Percentiles rank a stretch among this genome's conserved stretches.
Evolutionary conservation across 1,140 invertebrate genomes (phyloP).

Genomic region (Tetramorium alpestre): DNA sequence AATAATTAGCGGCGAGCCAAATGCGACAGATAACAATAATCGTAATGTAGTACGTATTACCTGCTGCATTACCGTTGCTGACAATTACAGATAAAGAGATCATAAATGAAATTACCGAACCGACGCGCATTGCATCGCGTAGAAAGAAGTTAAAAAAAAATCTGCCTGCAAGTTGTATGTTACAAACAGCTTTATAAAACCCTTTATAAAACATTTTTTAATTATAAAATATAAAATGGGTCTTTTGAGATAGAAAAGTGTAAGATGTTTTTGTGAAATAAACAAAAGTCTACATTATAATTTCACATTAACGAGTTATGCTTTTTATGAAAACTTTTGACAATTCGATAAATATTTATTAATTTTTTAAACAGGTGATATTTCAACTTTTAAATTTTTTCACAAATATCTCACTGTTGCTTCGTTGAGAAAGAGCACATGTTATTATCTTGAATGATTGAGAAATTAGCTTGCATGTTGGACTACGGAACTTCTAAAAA

Average conservation of each 20-base stretch:
- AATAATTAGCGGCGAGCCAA: constrained; percentile 35
- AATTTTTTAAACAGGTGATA: neutral
- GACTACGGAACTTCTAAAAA: neutral
- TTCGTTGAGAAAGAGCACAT: neutral
- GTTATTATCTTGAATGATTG: neutral
- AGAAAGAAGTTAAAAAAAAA: neutral
- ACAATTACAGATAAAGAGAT: constrained; percentile 40
- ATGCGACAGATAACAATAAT: constrained; percentile 36
- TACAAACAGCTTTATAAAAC: neutral
- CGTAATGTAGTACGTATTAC: constrained; percentile 9
- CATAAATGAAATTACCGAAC: constrained; percentile 47
- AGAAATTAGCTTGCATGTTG: neutral
- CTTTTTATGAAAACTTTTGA: neutral
- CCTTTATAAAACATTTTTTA: neutral
- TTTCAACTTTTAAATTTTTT: neutral
- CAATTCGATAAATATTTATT: neutral
- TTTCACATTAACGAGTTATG: neutral
- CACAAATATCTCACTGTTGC: neutral
- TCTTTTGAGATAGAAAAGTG: neutral
- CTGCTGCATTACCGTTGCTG: constrained; percentile 17
- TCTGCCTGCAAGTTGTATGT: neutral
- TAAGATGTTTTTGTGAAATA: neutral
- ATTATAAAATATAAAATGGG: neutral
- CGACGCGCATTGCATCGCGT: neutral
- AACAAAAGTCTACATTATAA: neutral